A percentile compares a stretch with the other conserved stretches of the same genome.
Conservation (phyloP, 2,113 vertebrate genomes). For the Cyanoramphus novaezelandiae region DNA sequence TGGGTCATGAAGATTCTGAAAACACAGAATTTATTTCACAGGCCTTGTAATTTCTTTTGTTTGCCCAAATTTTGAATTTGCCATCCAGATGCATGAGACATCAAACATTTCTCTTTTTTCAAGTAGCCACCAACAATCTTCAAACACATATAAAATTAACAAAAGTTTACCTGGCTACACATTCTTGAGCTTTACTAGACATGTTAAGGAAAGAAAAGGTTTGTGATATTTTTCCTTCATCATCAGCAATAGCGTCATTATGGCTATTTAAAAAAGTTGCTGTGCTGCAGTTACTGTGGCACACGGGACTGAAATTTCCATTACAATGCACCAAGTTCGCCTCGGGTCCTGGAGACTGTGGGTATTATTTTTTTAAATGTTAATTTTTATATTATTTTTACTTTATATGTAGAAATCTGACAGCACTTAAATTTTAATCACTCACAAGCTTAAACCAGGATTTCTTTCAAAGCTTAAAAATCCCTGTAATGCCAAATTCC, state of each 20-base stretch:
- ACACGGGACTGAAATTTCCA: slow-evolving; percentile 64
- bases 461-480: slow-evolving; percentile 60
- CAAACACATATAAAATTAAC: background rate
- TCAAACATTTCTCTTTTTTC: background rate
- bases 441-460: slow-evolving; percentile 33
- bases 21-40: background rate
- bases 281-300: background rate
- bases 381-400: slow-evolving; percentile 70
- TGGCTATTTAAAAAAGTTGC: slow-evolving; percentile 50
- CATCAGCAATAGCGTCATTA: slow-evolving; percentile 5
- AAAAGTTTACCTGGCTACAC: background rate
- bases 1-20: background rate
- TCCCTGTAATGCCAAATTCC: slow-evolving; percentile 49
- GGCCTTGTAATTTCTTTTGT: background rate
- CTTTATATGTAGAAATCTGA: slow-evolving; percentile 49
- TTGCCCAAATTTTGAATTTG: background rate
- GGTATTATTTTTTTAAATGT: slow-evolving; percentile 65
- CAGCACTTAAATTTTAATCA: slow-evolving; percentile 65
- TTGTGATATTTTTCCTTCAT: slow-evolving; percentile 9
- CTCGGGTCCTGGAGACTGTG: slow-evolving; percentile 35
- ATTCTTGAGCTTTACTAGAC: background rate
- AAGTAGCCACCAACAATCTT: background rate
- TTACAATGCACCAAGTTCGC: slow-evolving; percentile 39
- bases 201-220: background rate
- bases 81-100: background rate